Percentiles rank a stretch among this genome's conserved stretches.
Conservation (phyloP, 2,113 vertebrate genomes). For the Motacilla alba region DNA sequence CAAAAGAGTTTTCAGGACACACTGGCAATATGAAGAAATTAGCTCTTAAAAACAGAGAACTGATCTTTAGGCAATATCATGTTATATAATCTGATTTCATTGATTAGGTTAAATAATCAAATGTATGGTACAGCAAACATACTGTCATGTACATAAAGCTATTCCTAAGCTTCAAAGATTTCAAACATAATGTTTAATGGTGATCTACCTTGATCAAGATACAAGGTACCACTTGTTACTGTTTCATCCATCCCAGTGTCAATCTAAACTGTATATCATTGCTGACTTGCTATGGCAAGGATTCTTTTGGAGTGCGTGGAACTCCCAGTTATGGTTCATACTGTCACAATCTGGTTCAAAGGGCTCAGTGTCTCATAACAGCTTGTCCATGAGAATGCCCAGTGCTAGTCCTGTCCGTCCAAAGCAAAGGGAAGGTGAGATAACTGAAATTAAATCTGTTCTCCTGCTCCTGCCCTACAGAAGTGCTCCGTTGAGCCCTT, state of each 20-base stretch:
- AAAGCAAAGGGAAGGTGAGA: neutral
- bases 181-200: neutral
- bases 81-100: neutral
- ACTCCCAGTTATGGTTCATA: neutral
- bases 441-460: neutral
- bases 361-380: neutral
- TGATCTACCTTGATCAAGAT: neutral
- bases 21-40: neutral
- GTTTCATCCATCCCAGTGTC: neutral
- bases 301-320: neutral
- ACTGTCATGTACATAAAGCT: neutral
- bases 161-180: neutral
- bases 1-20: neutral
- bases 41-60: neutral
- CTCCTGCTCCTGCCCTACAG: neutral
- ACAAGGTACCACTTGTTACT: neutral
- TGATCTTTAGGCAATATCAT: neutral
- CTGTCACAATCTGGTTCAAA: neutral
- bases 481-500: neutral
- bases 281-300: rapidly evolving
- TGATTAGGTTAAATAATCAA: neutral
- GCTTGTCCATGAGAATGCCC: neutral
- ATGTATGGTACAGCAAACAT: neutral
- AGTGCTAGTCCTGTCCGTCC: neutral
- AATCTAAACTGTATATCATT: neutral